Conservation (phyloP, 2,797 vertebrate genomes). For the Anguilla pacifica region DNA sequence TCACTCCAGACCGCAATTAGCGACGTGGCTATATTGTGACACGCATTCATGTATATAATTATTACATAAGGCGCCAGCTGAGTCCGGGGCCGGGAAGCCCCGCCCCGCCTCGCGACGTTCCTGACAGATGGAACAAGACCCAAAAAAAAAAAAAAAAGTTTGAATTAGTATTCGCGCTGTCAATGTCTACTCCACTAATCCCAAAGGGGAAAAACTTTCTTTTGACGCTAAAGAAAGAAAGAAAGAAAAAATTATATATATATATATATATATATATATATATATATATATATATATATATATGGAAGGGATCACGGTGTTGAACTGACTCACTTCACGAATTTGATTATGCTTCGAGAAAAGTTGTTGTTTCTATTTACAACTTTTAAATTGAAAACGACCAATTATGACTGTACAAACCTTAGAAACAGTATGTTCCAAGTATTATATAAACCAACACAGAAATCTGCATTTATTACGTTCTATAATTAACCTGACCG, state of each 20-base stretch:
- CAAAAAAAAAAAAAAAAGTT: constrained; percentile 62
- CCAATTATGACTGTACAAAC: not conserved
- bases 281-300: not conserved
- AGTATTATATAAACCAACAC: not conserved
- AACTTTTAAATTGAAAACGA: not conserved
- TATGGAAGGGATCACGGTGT: constrained; percentile 41
- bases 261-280: too few relatives aligned
- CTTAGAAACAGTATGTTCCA: not conserved
- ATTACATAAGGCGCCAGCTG: constrained; percentile 89
- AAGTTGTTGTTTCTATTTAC: not conserved
- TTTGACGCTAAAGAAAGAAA: constrained; percentile 63
- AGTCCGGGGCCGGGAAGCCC: constrained; percentile 59
- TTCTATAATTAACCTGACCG: not conserved
- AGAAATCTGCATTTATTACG: not conserved
- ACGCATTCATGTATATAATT: constrained; percentile 85
- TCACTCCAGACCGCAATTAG: constrained; percentile 86
- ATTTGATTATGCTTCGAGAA: constrained; percentile 8
- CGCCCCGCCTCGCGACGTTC: constrained; percentile 68
- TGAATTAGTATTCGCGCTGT: constrained; percentile 71
- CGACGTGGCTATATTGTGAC: constrained; percentile 73
- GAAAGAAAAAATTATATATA: not conserved
- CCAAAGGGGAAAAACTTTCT: constrained; percentile 62
- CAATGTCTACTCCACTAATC: constrained; percentile 62
- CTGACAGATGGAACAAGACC: constrained; percentile 86
- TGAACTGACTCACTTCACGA: constrained; percentile 21